Conservation (phyloP, 2,888 invertebrate species). For the Leptinotarsa rubiginosa region DNA sequence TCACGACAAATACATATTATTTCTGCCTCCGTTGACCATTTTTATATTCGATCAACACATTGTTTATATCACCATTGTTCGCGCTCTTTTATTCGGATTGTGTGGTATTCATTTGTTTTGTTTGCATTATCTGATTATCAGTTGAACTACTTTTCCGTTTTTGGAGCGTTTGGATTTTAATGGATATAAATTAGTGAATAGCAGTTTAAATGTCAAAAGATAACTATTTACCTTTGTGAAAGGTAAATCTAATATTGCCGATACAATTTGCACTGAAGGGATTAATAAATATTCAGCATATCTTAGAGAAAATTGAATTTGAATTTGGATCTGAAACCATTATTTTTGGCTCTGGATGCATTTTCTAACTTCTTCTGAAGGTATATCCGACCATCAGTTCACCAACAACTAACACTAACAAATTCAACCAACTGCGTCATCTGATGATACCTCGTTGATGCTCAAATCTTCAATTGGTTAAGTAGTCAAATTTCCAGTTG, state of each 20-base stretch:
- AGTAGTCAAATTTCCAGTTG: too few species aligned
- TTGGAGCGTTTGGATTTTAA: conserved; percentile 10
- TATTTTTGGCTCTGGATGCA: too few species aligned
- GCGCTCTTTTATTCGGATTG: conserved; percentile 65
- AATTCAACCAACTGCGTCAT: too few species aligned
- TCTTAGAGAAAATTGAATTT: not conserved
- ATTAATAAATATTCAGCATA: not conserved
- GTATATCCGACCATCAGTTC: too few species aligned
- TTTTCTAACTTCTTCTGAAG: too few species aligned
- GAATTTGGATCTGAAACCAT: not conserved
- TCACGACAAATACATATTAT: conserved; percentile 65
- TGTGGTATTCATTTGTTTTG: conserved; percentile 66
- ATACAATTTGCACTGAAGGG: not conserved
- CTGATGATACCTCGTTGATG: too few species aligned
- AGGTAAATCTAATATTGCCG: not conserved
- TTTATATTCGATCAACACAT: conserved; percentile 62
- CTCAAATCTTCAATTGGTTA: too few species aligned
- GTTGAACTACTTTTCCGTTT: conserved; percentile 22
- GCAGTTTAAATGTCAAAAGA: not conserved
- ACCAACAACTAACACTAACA: too few species aligned
- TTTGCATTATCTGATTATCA: conserved; percentile 49
- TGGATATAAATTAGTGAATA: not conserved
- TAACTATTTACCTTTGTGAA: not conserved
- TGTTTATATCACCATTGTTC: conserved; percentile 67
- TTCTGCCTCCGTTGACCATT: conserved; percentile 62